Evolutionary conservation across 1,140 invertebrate species (phyloP).

Genomic region (Drosophila funebris): DNA sequence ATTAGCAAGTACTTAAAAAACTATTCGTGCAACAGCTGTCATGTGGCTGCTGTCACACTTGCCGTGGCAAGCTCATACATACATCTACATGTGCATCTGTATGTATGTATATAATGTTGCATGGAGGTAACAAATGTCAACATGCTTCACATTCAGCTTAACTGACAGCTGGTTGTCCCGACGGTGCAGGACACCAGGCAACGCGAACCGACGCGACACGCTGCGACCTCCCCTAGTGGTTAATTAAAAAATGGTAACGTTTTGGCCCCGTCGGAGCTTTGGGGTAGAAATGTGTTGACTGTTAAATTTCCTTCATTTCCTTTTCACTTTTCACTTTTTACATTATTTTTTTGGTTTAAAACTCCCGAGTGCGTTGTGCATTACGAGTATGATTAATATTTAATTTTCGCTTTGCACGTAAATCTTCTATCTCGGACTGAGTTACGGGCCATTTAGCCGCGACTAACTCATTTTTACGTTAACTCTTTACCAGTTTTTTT

Average conservation of each 20-base stretch:
- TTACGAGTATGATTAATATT: conserved; percentile 58
- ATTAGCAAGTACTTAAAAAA: conserved; percentile 78
- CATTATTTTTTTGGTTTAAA: conserved; percentile 32
- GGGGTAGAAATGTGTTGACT: conserved; percentile 43
- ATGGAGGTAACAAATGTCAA: conserved; percentile 75
- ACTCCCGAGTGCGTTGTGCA: neutral
- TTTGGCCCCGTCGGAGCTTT: neutral
- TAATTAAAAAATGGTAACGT: conserved; percentile 70
- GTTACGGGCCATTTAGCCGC: conserved; percentile 56
- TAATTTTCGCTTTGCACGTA: conserved; percentile 40
- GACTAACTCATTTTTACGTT: conserved; percentile 24
- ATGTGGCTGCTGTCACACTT: conserved; percentile 37
- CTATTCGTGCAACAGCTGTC: conserved; percentile 75
- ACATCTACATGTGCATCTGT: neutral
- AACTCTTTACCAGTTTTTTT: conserved; percentile 11
- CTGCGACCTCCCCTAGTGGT: conserved; percentile 59
- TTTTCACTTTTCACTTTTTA: too few relatives aligned
- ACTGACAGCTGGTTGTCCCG: conserved; percentile 61
- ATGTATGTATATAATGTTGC: conserved; percentile 59
- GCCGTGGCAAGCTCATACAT: neutral
- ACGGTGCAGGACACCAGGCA: conserved; percentile 8
- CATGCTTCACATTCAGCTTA: conserved; percentile 62
- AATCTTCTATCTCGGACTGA: conserved; percentile 28
- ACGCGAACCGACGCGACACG: neutral
- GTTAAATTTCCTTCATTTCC: neutral